Base-by-base conservation (phyloP, 92 coral and sea anemone species). In the Palythoa caribaeorum region DNA sequence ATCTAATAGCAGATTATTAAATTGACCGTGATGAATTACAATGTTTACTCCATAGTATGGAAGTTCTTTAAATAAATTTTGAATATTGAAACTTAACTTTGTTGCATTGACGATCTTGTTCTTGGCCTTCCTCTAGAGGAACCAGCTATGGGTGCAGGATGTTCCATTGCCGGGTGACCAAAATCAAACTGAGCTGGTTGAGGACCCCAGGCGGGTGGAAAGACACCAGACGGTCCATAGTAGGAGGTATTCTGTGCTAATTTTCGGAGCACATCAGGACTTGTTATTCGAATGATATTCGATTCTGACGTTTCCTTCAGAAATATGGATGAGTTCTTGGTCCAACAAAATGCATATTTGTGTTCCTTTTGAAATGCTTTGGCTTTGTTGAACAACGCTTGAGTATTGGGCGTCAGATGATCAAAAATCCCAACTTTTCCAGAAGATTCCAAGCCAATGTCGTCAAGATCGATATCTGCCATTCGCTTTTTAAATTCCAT, bases 21-120 rank as follows among this genome's bases (percentile, higher is more conserved):
- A 71, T 71, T 69, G 40, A 28, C 74, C 74, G 19, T 69, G 74
- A 28, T 69, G 74, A 71, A 39, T 71, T 71, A 71, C n/a, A 71
- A 71, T 71, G 40, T 39, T 71, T 16, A 13, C 48, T 35, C 76
- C 76, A 71, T 71, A 71, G 35, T 71, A 71, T 39, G 76, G 76
- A 39, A 71, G 50, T 36, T 13, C 76, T 71, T 71, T 71, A 16
- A 71, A 37, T 60, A 60, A 13, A 60, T 60, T n/a, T 60, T 60
- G 16, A n/a, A 60, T 60, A 60, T 60, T 60, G 68, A 60, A 16
- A 44, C 48, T 44, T 44, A 44, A 44, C 48, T 44, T 44, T 44
- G 48, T 44, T 44, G 48, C 48, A 44, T 44, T 44, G 48, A 44
- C 48, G 68, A 60, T 60, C 68, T 60, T 60, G 68, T 60, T 60